Evolutionary conservation across 2,113 vertebrate species (phyloP), one percentile per base, ranked within the genome.

Genomic region (Eupsittula cactorum): DNA sequence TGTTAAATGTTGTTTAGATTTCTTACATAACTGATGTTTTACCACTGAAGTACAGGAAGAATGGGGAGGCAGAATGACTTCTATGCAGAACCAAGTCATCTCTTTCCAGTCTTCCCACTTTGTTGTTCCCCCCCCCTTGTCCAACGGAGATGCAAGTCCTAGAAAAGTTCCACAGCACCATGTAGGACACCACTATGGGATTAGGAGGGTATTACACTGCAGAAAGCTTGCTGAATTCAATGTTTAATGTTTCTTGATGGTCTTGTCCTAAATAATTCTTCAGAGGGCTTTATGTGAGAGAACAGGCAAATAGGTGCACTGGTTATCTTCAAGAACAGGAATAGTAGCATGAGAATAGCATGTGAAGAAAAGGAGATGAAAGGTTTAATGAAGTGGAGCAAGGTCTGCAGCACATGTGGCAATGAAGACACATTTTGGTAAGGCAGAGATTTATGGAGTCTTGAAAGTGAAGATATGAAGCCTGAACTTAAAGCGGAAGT

Each of bases 401-500:
- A 91, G 23, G 44, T 52, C 14, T 12, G 2, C 31, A 28, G 53
- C 70, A 18, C 12, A 20, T 20, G 27, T 82, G 7, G 41, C 55
- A 91, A 21, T 33, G 74, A 82, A 44, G 71, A 49, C 9, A 42
- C 65, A 57, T 80, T 82, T 53, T 85, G 16, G 33, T 53, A 70
- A 12, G 55, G 31, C 21, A 76, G 47, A 71, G 69, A 44, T 52
- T 94, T 90, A 69, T 5, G 11, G 8, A 74, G 31, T 35, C 52
- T 96, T 90, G 37, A 55, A 94, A 80, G 29, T 57, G 19, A 88
- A 88, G 86, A 86, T 77, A 33, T 53, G 59, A 82, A 88, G 37
- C 13, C 63, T 77, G 57, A 77, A 57, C 31, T 65, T 87, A 65
- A 71, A 95, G 37, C 4, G 3, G 31, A 88, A 77, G 21, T 41